Conservation (phyloP, 2,797 vertebrate species). For the Pampus argenteus region DNA sequence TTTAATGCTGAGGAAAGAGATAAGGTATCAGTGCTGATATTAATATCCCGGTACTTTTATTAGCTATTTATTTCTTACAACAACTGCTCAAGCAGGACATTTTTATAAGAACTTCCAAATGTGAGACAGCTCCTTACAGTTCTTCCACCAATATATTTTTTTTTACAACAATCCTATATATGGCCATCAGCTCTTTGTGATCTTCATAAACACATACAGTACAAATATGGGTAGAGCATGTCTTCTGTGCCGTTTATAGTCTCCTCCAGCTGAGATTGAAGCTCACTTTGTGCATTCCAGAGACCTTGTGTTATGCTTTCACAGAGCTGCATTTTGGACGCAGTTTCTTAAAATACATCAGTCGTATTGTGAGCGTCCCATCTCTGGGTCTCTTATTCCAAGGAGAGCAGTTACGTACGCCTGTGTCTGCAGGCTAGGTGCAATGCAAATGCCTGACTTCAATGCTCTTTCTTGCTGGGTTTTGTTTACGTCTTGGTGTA, state of each 20-base stretch:
- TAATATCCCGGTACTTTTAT: slow-evolving; percentile 13
- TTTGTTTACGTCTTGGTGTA: slow-evolving; percentile 52
- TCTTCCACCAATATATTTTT: slow-evolving; percentile 7
- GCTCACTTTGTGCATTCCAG: slow-evolving; percentile 70
- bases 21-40: slow-evolving; percentile 45
- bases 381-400: slow-evolving; percentile 33
- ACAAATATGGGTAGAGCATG: slow-evolving; percentile 74
- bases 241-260: slow-evolving; percentile 71
- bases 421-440: slow-evolving; percentile 21
- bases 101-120: slow-evolving; percentile 19
- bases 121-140: not conserved
- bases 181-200: slow-evolving; percentile 52
- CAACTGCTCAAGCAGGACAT: slow-evolving; percentile 2
- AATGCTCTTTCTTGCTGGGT: slow-evolving; percentile 9
- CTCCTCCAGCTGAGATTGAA: slow-evolving; percentile 43
- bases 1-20: slow-evolving; percentile 46
- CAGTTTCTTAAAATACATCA: slow-evolving; percentile 60
- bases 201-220: slow-evolving; percentile 65
- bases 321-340: slow-evolving; percentile 47
- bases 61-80: not conserved
- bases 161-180: slow-evolving; percentile 68
- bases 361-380: slow-evolving; percentile 29
- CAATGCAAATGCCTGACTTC: slow-evolving; percentile 30
- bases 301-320: slow-evolving; percentile 71
- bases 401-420: slow-evolving; percentile 18